Base-by-base conservation (phyloP, 2,113 vertebrate species). In the Setophaga coronata region DNA sequence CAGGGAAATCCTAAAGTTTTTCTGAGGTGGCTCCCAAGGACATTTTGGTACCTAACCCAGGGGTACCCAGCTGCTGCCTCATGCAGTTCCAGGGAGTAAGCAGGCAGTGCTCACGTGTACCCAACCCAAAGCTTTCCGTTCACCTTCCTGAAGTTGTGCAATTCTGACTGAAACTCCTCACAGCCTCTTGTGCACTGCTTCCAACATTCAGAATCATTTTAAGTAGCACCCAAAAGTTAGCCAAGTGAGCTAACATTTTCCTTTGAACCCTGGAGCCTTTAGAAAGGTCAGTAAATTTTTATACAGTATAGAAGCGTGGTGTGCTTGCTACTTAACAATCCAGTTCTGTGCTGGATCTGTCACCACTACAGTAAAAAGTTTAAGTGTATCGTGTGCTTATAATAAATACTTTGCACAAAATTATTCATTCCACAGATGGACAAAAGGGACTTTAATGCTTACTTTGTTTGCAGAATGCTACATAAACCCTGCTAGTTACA, bases 401-500 rank as follows among this genome's bases (percentile, higher is more conserved):
- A 98, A 98, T 98, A 98, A 98, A 98, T 97, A 88, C 96, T 96
- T 97, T 97, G 96, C 97, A 97, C 97, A 98, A 97, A 98, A 97
- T 97, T 97, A 97, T 97, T 97, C 97, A 96, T 97, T 97, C 96
- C 95, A 95, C 97, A 98, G 95, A 96, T 95, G 97, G 95, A 95
- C 94, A 95, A 94, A 97, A 53, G 84, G 58, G 93, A 80, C 95
- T 97, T 97, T 98, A 97, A 98, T 95, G 96, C 96, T 95, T 90
- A 95, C 72, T 97, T 96, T 97, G 97, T 98, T 96, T 96, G 95
- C 45, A 89, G 88, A 98, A 89, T 87, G 92, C 91, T 97, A 93
- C 91, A 82, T 94, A 97, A 97, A 97, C 67, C 36, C 47, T 91
- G 82, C 93, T 78, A 79, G 95, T 98, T 97, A 96, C 85, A 69